phyloP scores from a whole-genome alignment of 1,140 invertebrate species.

The Solenopsis fugax region DNA sequence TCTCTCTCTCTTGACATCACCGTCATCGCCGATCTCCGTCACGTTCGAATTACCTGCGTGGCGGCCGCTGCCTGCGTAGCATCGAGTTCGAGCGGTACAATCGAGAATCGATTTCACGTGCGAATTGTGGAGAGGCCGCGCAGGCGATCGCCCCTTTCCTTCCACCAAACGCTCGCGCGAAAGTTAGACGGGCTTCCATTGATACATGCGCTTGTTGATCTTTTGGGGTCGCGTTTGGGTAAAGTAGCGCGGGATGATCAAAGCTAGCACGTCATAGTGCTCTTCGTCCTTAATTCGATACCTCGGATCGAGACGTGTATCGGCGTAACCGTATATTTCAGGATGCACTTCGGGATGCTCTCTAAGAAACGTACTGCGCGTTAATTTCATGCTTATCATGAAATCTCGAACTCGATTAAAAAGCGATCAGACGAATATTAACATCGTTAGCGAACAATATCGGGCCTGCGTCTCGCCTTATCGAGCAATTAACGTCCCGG shows the following conservation, averaged over 20 bases:
- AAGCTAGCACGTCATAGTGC: slow-evolving; percentile 26
- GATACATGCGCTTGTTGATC: slow-evolving; percentile 60
- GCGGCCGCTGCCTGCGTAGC: slow-evolving; percentile 73
- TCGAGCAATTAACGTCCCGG: not conserved
- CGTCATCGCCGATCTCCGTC: slow-evolving; percentile 73
- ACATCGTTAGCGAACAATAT: not conserved
- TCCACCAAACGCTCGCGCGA: slow-evolving; percentile 2
- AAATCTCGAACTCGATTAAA: not conserved
- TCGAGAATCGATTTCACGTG: slow-evolving; percentile 77
- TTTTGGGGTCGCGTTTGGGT: slow-evolving; percentile 33
- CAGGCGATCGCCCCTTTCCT: slow-evolving; percentile 15
- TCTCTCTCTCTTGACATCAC: slow-evolving; percentile 65
- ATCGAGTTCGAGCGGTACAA: slow-evolving; percentile 67
- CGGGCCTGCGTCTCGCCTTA: not conserved
- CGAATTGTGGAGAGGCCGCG: slow-evolving; percentile 59
- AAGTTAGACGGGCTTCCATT: slow-evolving; percentile 45
- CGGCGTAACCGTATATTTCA: slow-evolving; percentile 26
- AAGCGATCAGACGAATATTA: not conserved
- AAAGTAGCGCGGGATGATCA: slow-evolving; percentile 50
- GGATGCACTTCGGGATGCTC: not conserved
- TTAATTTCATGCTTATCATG: not conserved
- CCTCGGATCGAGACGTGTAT: slow-evolving; percentile 8
- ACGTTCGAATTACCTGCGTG: slow-evolving; percentile 80
- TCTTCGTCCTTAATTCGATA: slow-evolving; percentile 52
- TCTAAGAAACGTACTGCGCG: not conserved